Base-by-base conservation (phyloP, 2,888 invertebrate species). In the Masnerella sp. region DNA sequence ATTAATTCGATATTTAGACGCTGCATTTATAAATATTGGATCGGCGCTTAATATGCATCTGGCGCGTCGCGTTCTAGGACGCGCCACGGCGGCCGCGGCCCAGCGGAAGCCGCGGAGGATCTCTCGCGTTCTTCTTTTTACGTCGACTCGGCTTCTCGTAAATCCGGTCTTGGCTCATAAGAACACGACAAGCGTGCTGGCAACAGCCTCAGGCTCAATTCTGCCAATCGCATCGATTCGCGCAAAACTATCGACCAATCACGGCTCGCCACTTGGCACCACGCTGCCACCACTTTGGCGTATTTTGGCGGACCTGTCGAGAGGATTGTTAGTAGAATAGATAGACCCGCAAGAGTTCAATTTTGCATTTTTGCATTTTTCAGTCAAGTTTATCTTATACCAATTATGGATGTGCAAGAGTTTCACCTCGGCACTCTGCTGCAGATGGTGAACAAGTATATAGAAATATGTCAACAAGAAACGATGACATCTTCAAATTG, bases 91-190 rank as follows among this genome's bases (percentile, higher is more conserved):
- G 28, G 67, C 34, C 51, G 51, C 34, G 56, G 11, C 56, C 62
- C 43, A 58, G 73, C 73, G 73, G 68, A 62, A 73, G 73, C 73
- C 28, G 62, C 52, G 58, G 65, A 65, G 71, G 65, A 72, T 72
- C 65, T 72, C 68, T 62, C 71, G 71, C 52, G 67, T 71, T 75
- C 75, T 61, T 67, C 62, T 59, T 75, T 75, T 68, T 75, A 64
- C 52, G 25, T 59, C 59, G 22, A 58, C 58, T 75, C 54, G 52
- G 45, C 32, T 75, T 62, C 58, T 74, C 64, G 64, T 68, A 68
- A 75, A 75, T 71, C 68, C 75, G 52, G 71, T 59, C 68, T 71
- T 68, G 71, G 56, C 54, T 70, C 59, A 61, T 54, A 75, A 64
- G 71, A 75, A 75, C 64, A 54, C 58, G 67, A 68, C 67, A 56